Conservation (phyloP, 2,797 vertebrate genomes). For the Oryzias sinensis region DNA sequence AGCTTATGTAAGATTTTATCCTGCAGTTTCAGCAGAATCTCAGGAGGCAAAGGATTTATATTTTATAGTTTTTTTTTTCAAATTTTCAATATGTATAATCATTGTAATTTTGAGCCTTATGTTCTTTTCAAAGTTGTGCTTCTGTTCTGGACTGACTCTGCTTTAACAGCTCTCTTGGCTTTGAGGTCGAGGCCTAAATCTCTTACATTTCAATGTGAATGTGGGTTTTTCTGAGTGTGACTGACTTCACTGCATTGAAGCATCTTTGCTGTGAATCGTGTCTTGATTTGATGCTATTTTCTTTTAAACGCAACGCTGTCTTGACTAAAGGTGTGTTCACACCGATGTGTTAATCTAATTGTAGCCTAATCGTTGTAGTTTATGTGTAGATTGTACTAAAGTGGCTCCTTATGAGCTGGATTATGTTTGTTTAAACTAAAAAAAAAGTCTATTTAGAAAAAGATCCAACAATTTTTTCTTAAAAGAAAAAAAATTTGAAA, state of each 20-base stretch:
- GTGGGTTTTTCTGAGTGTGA: constrained; percentile 22
- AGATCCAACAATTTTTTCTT: too few relatives aligned
- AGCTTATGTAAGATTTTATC: constrained; percentile 1
- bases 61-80: too few relatives aligned
- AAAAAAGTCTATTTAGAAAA: too few relatives aligned
- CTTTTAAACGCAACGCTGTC: too few relatives aligned
- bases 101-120: constrained; percentile 40
- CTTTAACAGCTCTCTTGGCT: constrained; percentile 36
- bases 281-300: constrained; percentile 12
- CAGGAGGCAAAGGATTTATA: neutral
- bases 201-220: constrained; percentile 35
- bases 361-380: too few relatives aligned
- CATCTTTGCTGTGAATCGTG: constrained; percentile 11
- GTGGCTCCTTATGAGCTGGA: neutral
- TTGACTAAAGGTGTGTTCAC: too few relatives aligned
- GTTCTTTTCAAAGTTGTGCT: constrained; percentile 9
- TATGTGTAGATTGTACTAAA: constrained; percentile 2
- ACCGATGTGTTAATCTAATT: too few relatives aligned
- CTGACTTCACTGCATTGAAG: constrained; percentile 20
- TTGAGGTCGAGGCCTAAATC: constrained; percentile 29
- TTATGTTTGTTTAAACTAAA: too few relatives aligned
- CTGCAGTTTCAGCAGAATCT: neutral
- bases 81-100: neutral
- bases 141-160: constrained; percentile 29
- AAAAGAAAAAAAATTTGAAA: too few relatives aligned